These are phyloP conservation scores for Coracopsis vasa DNA, from an alignment of 2,113 vertebrate species.

Conservation along the genomic window DNA sequence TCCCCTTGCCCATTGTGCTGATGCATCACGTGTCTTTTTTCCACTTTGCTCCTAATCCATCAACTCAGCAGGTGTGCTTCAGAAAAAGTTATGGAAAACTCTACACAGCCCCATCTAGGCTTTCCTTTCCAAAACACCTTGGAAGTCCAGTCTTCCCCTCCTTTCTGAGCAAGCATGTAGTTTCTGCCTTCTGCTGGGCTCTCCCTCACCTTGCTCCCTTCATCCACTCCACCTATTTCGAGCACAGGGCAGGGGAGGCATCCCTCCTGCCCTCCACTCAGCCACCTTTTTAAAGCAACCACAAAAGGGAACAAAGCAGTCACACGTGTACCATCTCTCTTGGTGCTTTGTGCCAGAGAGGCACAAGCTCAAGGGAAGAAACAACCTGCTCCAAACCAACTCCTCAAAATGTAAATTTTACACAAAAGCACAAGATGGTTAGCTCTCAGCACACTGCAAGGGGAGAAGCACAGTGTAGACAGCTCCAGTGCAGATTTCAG, in stretches of 20 bases:
- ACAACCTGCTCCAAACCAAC: not conserved
- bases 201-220: not conserved
- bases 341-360: not conserved
- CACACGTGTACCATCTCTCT: not conserved
- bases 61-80: not conserved
- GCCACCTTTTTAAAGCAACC: not conserved
- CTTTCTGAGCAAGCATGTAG: not conserved
- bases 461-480: not conserved
- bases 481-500: not conserved
- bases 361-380: not conserved
- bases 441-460: not conserved
- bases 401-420: not conserved
- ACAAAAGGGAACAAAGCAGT: not conserved
- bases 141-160: not conserved
- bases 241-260: not conserved
- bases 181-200: not conserved
- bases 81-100: not conserved
- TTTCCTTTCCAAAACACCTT: not conserved
- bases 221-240: not conserved
- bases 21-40: rapidly evolving
- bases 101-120: not conserved
- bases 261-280: not conserved
- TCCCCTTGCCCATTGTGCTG: not conserved
- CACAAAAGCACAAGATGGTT: not conserved
- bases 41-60: not conserved